Evolutionary conservation across 1,140 invertebrate species (phyloP).

Genomic region (Tyrophagus putrescentiae): DNA sequence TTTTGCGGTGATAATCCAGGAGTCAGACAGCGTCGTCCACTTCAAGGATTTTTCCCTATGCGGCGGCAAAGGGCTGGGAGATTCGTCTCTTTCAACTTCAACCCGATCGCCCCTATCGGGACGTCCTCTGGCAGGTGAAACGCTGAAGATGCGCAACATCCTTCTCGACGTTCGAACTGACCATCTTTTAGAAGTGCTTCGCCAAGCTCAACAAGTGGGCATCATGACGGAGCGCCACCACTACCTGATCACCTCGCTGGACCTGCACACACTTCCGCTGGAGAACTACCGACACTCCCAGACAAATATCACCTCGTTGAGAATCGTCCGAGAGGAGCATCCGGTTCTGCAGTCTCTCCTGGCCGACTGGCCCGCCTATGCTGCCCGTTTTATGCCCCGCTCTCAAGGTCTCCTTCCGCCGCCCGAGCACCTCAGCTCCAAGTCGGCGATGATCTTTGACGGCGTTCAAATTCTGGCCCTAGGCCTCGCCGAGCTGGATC

Average conservation of each 20-base stretch:
- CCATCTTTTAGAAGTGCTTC: slow-evolving; percentile 27
- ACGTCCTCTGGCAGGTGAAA: slow-evolving; percentile 27
- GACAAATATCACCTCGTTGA: too few species aligned
- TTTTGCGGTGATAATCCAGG: slow-evolving; percentile 84
- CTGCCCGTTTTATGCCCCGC: not conserved
- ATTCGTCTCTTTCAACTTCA: not conserved
- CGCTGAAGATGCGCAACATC: slow-evolving; percentile 18
- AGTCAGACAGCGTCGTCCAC: slow-evolving; percentile 58
- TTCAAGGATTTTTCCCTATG: slow-evolving; percentile 13
- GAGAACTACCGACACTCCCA: too few species aligned
- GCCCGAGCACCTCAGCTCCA: not conserved
- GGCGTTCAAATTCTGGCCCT: slow-evolving; percentile 33
- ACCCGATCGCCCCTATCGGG: slow-evolving; percentile 26
- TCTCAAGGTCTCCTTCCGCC: slow-evolving; percentile 9
- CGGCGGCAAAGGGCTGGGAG: not conserved
- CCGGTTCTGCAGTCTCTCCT: too few species aligned
- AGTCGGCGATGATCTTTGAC: slow-evolving; percentile 35
- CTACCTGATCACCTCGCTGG: slow-evolving; percentile 52
- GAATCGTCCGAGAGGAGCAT: too few species aligned
- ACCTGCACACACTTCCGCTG: too few species aligned
- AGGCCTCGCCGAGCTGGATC: slow-evolving; percentile 31
- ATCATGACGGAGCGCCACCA: slow-evolving; percentile 56
- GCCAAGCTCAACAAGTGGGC: slow-evolving; percentile 61
- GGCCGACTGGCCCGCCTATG: not conserved
- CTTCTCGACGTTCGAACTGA: slow-evolving; percentile 28